Conservation (phyloP, 2,888 invertebrate genomes). For the Acleris literana region DNA sequence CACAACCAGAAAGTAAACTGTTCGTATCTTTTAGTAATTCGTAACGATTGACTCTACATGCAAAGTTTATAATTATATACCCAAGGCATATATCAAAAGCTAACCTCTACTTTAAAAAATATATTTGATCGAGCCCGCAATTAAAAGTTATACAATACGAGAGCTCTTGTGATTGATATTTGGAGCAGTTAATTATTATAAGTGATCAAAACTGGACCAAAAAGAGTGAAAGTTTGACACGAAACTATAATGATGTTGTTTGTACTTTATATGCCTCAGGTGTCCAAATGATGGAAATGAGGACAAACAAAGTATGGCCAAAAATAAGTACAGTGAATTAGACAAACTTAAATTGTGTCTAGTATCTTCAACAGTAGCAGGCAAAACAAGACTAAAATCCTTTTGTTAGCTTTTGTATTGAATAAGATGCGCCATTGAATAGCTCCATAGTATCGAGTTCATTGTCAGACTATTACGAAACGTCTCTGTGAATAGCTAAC, state of each 20-base stretch:
- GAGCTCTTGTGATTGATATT: constrained; percentile 25
- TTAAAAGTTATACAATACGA: constrained; percentile 35
- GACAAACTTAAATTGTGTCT: constrained; percentile 2
- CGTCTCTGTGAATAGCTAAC: constrained; percentile 41
- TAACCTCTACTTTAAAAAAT: background rate
- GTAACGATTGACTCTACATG: no score
- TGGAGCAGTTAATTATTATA: constrained; percentile 45
- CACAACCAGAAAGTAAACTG: no score
- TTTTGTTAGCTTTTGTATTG: background rate
- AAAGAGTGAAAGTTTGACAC: constrained; percentile 55
- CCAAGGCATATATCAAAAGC: background rate
- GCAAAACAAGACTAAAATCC: background rate
- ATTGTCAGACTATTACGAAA: constrained; percentile 25
- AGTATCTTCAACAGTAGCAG: background rate
- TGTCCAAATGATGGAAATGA: constrained; percentile 20
- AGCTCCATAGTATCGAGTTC: background rate
- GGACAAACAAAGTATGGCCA: constrained; percentile 8
- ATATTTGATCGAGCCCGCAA: constrained; percentile 9
- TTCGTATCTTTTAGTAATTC: no score
- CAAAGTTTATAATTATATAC: no score
- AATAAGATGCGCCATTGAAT: background rate
- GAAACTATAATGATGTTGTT: constrained; percentile 30
- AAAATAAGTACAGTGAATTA: constrained; percentile 10
- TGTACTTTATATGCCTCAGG: constrained; percentile 27
- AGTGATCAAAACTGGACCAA: constrained; percentile 51